Evolutionary conservation across 2,888 invertebrate genomes (phyloP), one percentile per base, ranked within the genome.

Genomic region (Acanthosepion pharaonis): DNA sequence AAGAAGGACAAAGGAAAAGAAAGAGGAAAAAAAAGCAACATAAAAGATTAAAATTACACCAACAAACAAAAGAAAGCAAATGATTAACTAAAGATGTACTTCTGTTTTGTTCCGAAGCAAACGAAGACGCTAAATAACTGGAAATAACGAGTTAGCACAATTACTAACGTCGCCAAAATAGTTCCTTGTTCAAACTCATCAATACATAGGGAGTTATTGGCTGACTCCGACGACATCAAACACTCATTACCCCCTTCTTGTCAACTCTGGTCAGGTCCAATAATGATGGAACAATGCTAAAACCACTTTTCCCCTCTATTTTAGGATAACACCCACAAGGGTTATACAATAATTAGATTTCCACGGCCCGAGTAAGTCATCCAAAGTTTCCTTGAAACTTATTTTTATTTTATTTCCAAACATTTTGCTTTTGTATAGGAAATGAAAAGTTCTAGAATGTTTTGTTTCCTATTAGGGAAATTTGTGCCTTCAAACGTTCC

Each of bases 281-380:
- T 78, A 78, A 78, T n/a, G 78, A n/a, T n/a, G n/a, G 2, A n/a
- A 78, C 78, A 33, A 78, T 78, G 78, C 78, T 15, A n/a, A 78
- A 33, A 78, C n/a, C n/a, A 42, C 42, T 42, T n/a, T n/a, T 78
- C 15, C 25, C 23, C 20, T 78, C n/a, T 78, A 78, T 78, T 78
- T 78, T 78, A 9, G 78, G n/a, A 78, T n/a, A 78, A 33, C n/a
- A 78, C 78, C 59, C 59, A 23, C 59, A 59, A 59, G 78, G n/a
- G n/a, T 78, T 78, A 78, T n/a, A 33, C 78, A 78, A 78, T 78
- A 78, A 78, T 78, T 78, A 33, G n/a, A 78, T 78, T 78, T n/a
- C 9, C 78, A 15, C 11, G n/a, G 78, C 15, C 33, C 15, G 15
- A 78, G 8, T 15, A 78, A 33, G 78, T 59, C 23, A 20, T 23